Conservation (phyloP, 2,113 vertebrate genomes). For the Mormoops blainvillei region DNA sequence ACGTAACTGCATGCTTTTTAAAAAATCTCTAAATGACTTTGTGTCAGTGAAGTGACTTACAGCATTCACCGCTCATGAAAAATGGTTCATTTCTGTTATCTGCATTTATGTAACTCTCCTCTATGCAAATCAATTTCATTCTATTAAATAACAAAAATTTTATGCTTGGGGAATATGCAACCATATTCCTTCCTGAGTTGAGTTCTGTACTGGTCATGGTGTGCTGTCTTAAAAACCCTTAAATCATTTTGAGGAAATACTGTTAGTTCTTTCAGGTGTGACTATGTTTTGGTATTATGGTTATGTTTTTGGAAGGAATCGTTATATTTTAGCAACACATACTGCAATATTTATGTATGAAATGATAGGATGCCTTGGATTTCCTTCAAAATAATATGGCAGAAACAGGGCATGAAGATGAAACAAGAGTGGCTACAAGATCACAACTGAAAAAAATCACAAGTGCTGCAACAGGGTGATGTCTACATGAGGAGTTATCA, state of each 20-base stretch:
- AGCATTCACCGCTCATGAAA: constrained; percentile 2
- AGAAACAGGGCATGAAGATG: neutral
- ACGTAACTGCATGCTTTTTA: neutral
- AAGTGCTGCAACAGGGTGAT: neutral
- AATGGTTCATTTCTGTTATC: neutral
- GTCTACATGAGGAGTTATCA: neutral
- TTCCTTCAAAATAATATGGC: constrained; percentile 4
- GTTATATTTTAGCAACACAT: neutral
- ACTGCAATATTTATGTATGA: constrained; percentile 16
- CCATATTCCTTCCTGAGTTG: neutral
- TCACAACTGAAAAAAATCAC: neutral
- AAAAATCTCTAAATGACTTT: constrained; percentile 35
- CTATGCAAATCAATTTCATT: neutral
- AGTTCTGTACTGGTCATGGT: neutral
- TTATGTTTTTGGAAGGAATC: neutral
- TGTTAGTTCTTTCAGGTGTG: neutral
- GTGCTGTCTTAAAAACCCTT: constrained; percentile 17
- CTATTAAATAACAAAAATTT: constrained; percentile 19
- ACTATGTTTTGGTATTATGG: neutral
- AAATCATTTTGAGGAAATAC: constrained; percentile 9
- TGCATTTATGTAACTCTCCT: constrained; percentile 35
- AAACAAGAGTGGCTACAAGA: neutral
- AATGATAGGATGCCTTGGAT: neutral
- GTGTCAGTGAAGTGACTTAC: constrained; percentile 22
- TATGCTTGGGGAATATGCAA: neutral